These are phyloP conservation scores for Drosophila lacteicornis DNA, from an alignment of 1,140 invertebrate genomes.

Conservation along the genomic window DNA sequence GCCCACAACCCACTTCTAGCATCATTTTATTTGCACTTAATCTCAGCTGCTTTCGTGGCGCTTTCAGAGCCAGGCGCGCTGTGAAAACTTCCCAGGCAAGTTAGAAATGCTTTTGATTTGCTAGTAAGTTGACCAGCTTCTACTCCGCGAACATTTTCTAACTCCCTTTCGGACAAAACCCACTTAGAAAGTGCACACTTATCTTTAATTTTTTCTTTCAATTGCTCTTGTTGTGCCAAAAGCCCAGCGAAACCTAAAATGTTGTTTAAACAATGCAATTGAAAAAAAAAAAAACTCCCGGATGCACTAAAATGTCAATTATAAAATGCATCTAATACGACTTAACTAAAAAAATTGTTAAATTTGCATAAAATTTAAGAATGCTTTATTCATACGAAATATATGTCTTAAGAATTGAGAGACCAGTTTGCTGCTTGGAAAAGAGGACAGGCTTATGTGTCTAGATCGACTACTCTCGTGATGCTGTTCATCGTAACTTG, in stretches of 20 bases:
- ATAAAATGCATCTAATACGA: neutral
- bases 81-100: slow-evolving; percentile 57
- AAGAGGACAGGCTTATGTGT: neutral
- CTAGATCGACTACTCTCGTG: neutral
- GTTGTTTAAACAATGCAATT: slow-evolving; percentile 44
- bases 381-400: neutral
- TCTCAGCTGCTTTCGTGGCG: slow-evolving; percentile 54
- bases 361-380: neutral
- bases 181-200: slow-evolving; percentile 42
- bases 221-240: slow-evolving; percentile 29
- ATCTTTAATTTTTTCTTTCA: slow-evolving; percentile 33
- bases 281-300: neutral
- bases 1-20: slow-evolving; percentile 67
- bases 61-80: slow-evolving; percentile 39
- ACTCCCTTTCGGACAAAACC: slow-evolving; percentile 35
- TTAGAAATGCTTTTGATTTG: slow-evolving; percentile 79
- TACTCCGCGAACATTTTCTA: slow-evolving; percentile 13
- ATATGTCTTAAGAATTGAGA: neutral
- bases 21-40: slow-evolving; percentile 83
- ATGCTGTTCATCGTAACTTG: neutral
- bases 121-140: slow-evolving; percentile 53
- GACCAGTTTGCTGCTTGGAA: too few species aligned
- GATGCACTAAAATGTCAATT: slow-evolving; percentile 18
- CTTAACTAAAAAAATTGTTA: neutral
- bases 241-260: slow-evolving; percentile 47